These are phyloP conservation scores for Lagodon rhomboides DNA, from an alignment of 2,797 vertebrate species.

Conservation along the genomic window DNA sequence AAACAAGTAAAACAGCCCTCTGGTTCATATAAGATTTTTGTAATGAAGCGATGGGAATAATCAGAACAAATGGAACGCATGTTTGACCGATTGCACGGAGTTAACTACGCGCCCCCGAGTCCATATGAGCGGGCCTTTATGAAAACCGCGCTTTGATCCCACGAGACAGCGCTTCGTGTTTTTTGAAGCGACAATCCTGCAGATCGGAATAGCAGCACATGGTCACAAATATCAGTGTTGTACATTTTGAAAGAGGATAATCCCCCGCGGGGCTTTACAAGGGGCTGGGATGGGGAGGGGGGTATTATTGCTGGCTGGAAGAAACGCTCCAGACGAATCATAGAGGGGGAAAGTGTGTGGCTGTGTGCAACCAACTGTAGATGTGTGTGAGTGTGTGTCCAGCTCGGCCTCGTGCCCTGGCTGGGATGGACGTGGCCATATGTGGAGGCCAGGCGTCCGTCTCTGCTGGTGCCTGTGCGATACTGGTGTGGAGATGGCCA, in stretches of 20 bases:
- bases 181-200: slow-evolving; percentile 41
- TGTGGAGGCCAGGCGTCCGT: slow-evolving; percentile 57
- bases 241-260: slow-evolving; percentile 67
- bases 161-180: slow-evolving; percentile 10
- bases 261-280: slow-evolving; percentile 53
- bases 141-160: slow-evolving; percentile 39
- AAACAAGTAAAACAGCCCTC: background rate
- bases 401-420: slow-evolving; percentile 36
- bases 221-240: slow-evolving; percentile 55
- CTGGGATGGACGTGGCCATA: slow-evolving; percentile 63
- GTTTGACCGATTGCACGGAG: slow-evolving; percentile 14
- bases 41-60: slow-evolving; percentile 12
- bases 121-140: slow-evolving; percentile 20
- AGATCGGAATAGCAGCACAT: slow-evolving; percentile 45
- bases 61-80: slow-evolving; percentile 24
- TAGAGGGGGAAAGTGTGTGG: slow-evolving; percentile 31
- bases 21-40: slow-evolving; percentile 12
- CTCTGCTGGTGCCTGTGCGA: slow-evolving; percentile 57
- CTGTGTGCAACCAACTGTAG: slow-evolving; percentile 11
- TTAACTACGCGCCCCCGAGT: slow-evolving; percentile 14
- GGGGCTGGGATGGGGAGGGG: slow-evolving; percentile 9
- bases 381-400: slow-evolving; percentile 40
- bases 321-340: slow-evolving; percentile 52
- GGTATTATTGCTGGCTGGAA: slow-evolving; percentile 50
- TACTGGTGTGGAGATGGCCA: slow-evolving; percentile 53